Percentiles rank a stretch among this genome's conserved stretches.
phyloP scores from a whole-genome alignment of 2,113 vertebrate genomes.

The Alouatta palliata region DNA sequence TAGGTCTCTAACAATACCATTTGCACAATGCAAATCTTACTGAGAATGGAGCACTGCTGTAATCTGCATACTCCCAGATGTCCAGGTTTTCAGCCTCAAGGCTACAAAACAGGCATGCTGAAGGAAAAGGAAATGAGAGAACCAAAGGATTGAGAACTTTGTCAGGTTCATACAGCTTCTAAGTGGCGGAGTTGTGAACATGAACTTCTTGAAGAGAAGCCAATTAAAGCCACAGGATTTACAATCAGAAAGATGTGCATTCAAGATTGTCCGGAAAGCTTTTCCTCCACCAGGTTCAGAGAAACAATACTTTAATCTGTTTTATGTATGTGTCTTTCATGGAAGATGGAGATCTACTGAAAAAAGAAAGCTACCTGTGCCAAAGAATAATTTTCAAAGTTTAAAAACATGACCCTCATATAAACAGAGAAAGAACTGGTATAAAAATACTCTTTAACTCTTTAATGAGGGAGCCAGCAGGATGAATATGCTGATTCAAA shows the following conservation, averaged over 20 bases:
- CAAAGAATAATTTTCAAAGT: constrained; percentile 12
- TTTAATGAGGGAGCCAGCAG: not conserved
- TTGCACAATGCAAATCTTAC: not conserved
- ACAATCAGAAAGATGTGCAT: not conserved
- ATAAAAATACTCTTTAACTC: not conserved
- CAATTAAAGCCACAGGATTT: not conserved
- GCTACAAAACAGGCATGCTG: not conserved
- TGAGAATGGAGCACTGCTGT: not conserved
- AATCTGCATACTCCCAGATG: not conserved
- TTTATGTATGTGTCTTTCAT: not conserved
- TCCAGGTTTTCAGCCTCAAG: not conserved
- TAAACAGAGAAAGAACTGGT: not conserved
- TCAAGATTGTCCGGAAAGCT: not conserved
- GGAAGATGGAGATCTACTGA: not conserved
- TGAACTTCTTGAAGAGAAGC: constrained; percentile 10
- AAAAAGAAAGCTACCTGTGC: not conserved
- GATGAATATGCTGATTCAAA: not conserved
- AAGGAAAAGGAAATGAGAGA: not conserved
- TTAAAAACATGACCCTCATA: not conserved
- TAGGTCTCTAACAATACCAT: not conserved
- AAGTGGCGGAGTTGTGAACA: not conserved
- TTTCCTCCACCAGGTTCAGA: not conserved
- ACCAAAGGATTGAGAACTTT: not conserved
- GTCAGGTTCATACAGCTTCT: not conserved
- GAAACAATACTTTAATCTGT: not conserved